Evolutionary conservation across 2,888 invertebrate species (phyloP), one percentile per base, ranked within the genome.

Genomic region (Agriopis marginaria): DNA sequence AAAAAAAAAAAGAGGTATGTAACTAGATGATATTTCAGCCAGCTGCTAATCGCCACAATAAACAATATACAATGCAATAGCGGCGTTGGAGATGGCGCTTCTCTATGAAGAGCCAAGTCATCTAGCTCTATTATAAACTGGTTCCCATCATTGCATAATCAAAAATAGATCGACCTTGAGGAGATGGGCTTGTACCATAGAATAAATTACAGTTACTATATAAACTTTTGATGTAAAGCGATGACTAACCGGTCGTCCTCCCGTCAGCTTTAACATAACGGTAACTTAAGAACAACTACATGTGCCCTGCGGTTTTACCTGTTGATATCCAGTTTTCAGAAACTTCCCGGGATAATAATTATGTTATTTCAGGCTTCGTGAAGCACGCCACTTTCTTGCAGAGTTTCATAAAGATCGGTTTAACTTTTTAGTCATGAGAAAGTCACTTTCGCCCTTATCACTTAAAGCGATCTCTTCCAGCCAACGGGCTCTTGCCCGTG

Each of bases 131-230:
- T 14, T 49, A 44, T 10, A 56, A 76, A 75, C 74, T 64, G 49
- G 76, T 73, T 73, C 51, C 65, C 50, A 53, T 11, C 56, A 68
- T 77, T 77, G 75, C 76, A 73, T 75, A 77, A 77, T 72, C 74
- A 70, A 73, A 73, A 77, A 77, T 71, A 77, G 74, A 76, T 75
- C 76, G 77, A 76, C 77, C 77, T 77, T 77, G 76, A 76, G 65
- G 60, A 67, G 70, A 71, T 75, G 68, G 68, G 60, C 54, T 56
- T 14, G 32, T 56, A 44, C 7, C 14, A 45, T 45, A 58, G 58
- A 32, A 45, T 58, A 45, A 12, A 45, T 45, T 23, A 23, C n/a
- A 58, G 58, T 58, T 7, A 40, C 23, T 47, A 12, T 7, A 12
- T 45, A 45, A 45, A 23, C 45, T 32, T 44, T 45, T 59, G 66